Evolutionary conservation across 2,797 vertebrate species (phyloP).

Genomic region (Meriones psammophilus): DNA sequence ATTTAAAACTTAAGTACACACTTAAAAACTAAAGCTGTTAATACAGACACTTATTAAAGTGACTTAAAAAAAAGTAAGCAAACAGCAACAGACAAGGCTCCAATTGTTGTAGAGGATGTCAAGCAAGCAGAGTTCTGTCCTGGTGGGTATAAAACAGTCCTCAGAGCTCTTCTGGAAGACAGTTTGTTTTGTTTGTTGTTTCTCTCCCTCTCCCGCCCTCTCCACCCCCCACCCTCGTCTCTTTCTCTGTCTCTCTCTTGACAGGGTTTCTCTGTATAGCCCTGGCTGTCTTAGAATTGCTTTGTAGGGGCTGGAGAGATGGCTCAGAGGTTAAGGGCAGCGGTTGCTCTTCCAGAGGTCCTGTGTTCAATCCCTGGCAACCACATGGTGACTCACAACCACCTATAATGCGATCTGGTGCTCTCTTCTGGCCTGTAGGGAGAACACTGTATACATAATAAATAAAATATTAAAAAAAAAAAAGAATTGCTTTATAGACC

Average conservation of each 20-base stretch:
- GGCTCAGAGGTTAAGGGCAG: too few species aligned
- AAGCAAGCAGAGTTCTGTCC: background rate
- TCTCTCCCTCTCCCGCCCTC: background rate
- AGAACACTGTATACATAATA: too few species aligned
- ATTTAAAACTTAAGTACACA: constrained; percentile 24
- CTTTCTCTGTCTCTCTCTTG: too few species aligned
- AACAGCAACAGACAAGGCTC: background rate
- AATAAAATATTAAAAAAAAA: too few species aligned
- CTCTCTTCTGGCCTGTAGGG: too few species aligned
- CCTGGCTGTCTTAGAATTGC: background rate
- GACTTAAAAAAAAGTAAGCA: constrained; percentile 12
- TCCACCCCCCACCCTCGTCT: too few species aligned
- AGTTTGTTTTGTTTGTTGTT: background rate
- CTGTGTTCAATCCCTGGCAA: too few species aligned
- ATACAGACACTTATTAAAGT: background rate
- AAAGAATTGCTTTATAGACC: background rate
- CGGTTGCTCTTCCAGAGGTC: too few species aligned
- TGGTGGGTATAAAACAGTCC: background rate
- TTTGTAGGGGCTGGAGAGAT: too few species aligned
- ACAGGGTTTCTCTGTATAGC: background rate
- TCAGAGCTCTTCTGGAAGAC: background rate
- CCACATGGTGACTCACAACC: too few species aligned
- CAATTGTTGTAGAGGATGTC: background rate
- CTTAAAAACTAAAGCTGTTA: constrained; percentile 61
- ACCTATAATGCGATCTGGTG: too few species aligned